Evolutionary conservation across 1,140 invertebrate genomes (phyloP).

Genomic region (Probaryconus sp.): DNA sequence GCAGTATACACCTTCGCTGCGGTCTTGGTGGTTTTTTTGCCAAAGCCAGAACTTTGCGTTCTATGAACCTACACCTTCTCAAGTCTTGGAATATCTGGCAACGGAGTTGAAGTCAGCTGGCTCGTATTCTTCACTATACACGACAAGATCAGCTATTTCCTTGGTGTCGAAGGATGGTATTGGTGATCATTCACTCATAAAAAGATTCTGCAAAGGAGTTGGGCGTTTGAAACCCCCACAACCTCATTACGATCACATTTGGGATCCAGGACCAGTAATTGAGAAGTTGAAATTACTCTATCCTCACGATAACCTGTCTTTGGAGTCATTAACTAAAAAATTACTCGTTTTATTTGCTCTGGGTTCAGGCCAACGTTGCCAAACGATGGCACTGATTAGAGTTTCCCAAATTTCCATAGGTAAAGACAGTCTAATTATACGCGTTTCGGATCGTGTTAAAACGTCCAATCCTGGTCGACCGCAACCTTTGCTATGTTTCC

Average conservation of each 20-base stretch:
- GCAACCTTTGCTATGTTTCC: conserved; percentile 10
- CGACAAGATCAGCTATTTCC: conserved; percentile 40
- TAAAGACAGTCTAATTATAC: conserved; percentile 4
- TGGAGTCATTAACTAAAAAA: conserved; percentile 1
- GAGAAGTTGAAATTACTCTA: conserved; percentile 18
- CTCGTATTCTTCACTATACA: conserved; percentile 41
- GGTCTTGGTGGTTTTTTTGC: conserved; percentile 66
- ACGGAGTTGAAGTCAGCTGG: conserved; percentile 30
- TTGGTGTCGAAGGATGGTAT: conserved; percentile 26
- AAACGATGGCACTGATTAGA: conserved; percentile 1
- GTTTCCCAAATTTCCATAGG: neutral
- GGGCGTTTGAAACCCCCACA: conserved; percentile 7
- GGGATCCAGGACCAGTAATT: conserved; percentile 33
- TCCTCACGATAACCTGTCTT: conserved; percentile 1
- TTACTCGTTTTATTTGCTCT: neutral
- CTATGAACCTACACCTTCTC: conserved; percentile 18
- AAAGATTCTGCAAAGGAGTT: conserved; percentile 43
- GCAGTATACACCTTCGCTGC: conserved; percentile 63
- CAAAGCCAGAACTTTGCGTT: conserved; percentile 24
- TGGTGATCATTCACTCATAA: conserved; percentile 22
- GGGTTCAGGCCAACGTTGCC: neutral
- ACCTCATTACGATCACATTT: conserved; percentile 45
- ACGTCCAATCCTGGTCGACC: conserved; percentile 1
- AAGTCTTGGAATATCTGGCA: conserved; percentile 42
- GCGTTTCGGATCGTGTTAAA: neutral